These are phyloP conservation scores for Paracentrotus lividus DNA, from an alignment of 53 echinoderm and acorn worm genomes.

Conservation along the genomic window DNA sequence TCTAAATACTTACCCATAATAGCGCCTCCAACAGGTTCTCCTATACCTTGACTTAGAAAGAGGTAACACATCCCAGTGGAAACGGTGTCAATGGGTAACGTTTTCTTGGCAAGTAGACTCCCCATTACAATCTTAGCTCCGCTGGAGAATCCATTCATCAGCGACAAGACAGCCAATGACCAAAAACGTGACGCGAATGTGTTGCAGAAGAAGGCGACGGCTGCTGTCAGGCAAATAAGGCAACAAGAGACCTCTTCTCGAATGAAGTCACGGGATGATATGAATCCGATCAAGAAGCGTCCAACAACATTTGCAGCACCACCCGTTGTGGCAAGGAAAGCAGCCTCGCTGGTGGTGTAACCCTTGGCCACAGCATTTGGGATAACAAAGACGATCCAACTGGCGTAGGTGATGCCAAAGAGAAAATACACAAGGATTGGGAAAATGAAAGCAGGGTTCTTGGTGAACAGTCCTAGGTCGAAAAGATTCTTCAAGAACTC, in stretches of 20 bases:
- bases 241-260: not conserved
- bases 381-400: not conserved
- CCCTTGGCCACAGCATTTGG: slow-evolving; percentile 30
- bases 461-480: not conserved
- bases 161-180: not conserved
- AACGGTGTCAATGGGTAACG: not conserved
- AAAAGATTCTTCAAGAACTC: not conserved
- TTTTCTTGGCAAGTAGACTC: not conserved
- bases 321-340: not conserved
- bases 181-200: not conserved
- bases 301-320: too few species aligned
- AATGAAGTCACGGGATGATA: not conserved
- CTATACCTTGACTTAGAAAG: not conserved
- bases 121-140: slow-evolving; percentile 19
- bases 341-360: not conserved
- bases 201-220: slow-evolving; percentile 29
- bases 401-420: slow-evolving; percentile 32
- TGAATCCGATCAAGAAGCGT: not conserved
- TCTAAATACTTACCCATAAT: not conserved
- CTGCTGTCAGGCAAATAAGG: not conserved
- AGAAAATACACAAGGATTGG: not conserved
- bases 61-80: slow-evolving; percentile 23
- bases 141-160: not conserved
- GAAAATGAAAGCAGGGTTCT: slow-evolving; percentile 19
- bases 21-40: not conserved